phyloP scores from a whole-genome alignment of 2,113 vertebrate species.

The Uria lomvia region DNA sequence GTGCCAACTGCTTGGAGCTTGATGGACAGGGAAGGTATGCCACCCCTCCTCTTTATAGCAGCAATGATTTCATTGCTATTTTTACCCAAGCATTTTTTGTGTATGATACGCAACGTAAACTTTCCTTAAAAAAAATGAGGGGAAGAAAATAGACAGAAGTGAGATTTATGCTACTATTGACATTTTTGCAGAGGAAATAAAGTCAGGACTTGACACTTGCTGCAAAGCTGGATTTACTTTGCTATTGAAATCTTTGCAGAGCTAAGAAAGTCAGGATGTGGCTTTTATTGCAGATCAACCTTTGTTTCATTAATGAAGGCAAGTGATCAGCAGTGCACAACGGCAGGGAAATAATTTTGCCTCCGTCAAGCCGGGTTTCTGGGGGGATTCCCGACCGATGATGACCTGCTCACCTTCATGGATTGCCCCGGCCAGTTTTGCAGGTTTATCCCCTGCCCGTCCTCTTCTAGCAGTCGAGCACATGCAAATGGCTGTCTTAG shows the following conservation, averaged over 20 bases:
- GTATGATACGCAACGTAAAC: neutral
- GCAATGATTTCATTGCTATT: constrained; percentile 40
- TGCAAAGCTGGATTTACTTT: neutral
- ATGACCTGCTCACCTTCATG: neutral
- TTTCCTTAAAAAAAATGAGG: neutral
- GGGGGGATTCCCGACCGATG: neutral
- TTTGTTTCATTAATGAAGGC: neutral
- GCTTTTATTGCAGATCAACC: neutral
- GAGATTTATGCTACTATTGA: neutral
- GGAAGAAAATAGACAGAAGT: neutral
- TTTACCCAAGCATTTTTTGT: neutral
- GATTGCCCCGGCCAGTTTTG: neutral
- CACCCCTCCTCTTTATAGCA: neutral
- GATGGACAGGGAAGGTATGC: neutral
- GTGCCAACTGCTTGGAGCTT: constrained; percentile 37
- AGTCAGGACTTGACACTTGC: neutral
- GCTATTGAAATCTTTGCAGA: neutral
- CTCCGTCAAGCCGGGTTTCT: neutral
- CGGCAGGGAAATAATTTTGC: neutral
- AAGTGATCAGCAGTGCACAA: neutral
- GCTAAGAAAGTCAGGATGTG: constrained; percentile 1
- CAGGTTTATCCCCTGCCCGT: neutral
- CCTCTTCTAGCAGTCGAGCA: neutral
- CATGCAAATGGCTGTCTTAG: neutral
- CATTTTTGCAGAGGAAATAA: neutral